These are phyloP conservation scores for Cebidichthys violaceus DNA, from an alignment of 2,113 vertebrate genomes.

Conservation along the genomic window DNA sequence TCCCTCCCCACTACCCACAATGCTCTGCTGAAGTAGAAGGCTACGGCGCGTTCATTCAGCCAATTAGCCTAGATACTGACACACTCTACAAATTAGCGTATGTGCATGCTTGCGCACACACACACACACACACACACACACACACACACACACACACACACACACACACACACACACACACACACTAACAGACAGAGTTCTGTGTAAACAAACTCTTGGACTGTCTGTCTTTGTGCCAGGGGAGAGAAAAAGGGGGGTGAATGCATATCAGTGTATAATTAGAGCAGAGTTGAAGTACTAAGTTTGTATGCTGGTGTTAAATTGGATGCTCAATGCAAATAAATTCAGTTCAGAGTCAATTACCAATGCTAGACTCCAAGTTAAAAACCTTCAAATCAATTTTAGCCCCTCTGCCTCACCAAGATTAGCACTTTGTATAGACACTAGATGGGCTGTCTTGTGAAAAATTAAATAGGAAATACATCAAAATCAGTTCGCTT, in stretches of 20 bases:
- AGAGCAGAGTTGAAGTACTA: constrained; percentile 82
- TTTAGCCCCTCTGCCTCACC: constrained; percentile 72
- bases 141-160: constrained; percentile 38
- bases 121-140: constrained; percentile 31
- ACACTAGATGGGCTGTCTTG: constrained; percentile 59
- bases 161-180: constrained; percentile 32
- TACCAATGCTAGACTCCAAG: constrained; percentile 78
- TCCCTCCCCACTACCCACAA: constrained; percentile 85
- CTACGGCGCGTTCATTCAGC: constrained; percentile 76
- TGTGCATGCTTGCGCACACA: constrained; percentile 54
- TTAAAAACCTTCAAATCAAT: constrained; percentile 82
- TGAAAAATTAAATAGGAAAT: constrained; percentile 69
- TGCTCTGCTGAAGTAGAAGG: constrained; percentile 79
- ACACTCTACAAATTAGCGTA: constrained; percentile 81
- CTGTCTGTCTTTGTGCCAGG: constrained; percentile 82
- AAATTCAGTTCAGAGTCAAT: constrained; percentile 84
- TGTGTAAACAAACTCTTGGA: constrained; percentile 80
- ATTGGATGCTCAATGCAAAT: constrained; percentile 85
- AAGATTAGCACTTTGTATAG: constrained; percentile 76
- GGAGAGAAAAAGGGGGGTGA: constrained; percentile 70
- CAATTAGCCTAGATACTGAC: constrained; percentile 86
- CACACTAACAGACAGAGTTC: constrained; percentile 60
- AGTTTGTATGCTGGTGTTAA: constrained; percentile 82
- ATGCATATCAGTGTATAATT: constrained; percentile 86
- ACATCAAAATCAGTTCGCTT: constrained; percentile 73